Percentiles rank a stretch among this genome's conserved stretches.
Evolutionary conservation across 2,113 vertebrate genomes (phyloP).

Genomic region (Gorsachius goisagi): DNA sequence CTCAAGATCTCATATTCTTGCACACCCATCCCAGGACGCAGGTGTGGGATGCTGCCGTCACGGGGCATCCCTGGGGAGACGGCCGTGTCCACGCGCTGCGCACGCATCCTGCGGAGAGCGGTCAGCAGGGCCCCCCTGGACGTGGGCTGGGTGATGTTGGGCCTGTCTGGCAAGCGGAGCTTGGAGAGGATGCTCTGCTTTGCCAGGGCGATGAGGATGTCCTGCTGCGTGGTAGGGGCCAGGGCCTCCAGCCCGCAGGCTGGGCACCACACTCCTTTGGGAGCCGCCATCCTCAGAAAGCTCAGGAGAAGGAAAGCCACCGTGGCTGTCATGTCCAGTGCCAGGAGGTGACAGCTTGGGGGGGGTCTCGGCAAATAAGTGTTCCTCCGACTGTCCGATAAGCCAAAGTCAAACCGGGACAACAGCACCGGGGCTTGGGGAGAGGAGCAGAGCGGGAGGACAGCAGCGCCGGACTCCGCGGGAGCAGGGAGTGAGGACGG

Average conservation of each 20-base stretch:
- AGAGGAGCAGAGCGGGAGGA: neutral
- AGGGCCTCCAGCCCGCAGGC: slow-evolving; percentile 70
- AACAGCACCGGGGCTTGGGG: neutral
- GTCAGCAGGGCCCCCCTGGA: slow-evolving; percentile 77
- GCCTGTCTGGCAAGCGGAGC: slow-evolving; percentile 84
- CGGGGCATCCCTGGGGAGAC: neutral
- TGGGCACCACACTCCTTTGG: neutral
- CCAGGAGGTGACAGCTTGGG: neutral
- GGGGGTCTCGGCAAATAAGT: neutral
- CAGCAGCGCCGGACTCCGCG: accelerated
- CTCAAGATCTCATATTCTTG: slow-evolving; percentile 90
- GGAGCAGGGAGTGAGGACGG: neutral
- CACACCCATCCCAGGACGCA: slow-evolving; percentile 8
- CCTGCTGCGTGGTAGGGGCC: slow-evolving; percentile 72
- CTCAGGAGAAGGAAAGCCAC: neutral
- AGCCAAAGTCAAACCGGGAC: neutral
- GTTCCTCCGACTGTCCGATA: neutral
- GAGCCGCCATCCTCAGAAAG: neutral
- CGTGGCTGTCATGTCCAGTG: neutral
- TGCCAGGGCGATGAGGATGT: slow-evolving; percentile 78
- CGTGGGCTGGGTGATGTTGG: slow-evolving; percentile 77
- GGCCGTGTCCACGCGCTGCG: accelerated
- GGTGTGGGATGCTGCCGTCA: slow-evolving; percentile 46
- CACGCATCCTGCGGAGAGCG: slow-evolving; percentile 78
- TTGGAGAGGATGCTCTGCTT: slow-evolving; percentile 89